Conservation (phyloP, 2,888 invertebrate species). For the Cheilosia pagana region DNA sequence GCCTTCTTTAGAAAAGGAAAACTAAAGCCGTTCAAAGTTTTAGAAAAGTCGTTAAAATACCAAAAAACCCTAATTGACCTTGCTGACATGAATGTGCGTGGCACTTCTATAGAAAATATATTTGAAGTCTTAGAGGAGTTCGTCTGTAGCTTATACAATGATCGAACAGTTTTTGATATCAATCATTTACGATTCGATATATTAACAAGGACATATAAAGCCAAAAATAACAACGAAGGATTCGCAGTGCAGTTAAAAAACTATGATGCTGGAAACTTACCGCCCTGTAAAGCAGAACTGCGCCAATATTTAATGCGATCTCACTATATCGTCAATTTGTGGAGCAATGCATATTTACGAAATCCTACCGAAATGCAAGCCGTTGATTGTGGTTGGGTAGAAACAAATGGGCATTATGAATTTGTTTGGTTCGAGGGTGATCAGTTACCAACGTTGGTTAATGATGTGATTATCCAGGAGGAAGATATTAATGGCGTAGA, state of each 20-base stretch:
- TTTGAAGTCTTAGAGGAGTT: background rate
- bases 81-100: background rate
- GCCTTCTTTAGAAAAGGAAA: background rate
- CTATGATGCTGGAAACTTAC: background rate
- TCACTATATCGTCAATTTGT: background rate
- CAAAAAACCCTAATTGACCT: background rate
- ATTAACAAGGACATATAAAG: background rate
- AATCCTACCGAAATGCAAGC: background rate
- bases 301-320: background rate
- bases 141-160: background rate
- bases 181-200: background rate
- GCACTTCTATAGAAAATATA: background rate
- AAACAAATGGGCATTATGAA: background rate
- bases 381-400: background rate
- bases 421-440: background rate
- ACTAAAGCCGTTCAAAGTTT: background rate
- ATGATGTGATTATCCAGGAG: too few relatives aligned
- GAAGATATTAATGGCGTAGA: too few relatives aligned
- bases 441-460: background rate
- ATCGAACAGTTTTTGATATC: too few relatives aligned
- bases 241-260: background rate
- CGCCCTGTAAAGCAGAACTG: background rate
- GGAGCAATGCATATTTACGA: slow-evolving; percentile 1
- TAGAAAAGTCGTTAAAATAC: background rate
- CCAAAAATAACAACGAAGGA: background rate